Evolutionary conservation across 2,797 vertebrate genomes (phyloP), one percentile per base, ranked within the genome.

Genomic region (Discoglossus pictus): DNA sequence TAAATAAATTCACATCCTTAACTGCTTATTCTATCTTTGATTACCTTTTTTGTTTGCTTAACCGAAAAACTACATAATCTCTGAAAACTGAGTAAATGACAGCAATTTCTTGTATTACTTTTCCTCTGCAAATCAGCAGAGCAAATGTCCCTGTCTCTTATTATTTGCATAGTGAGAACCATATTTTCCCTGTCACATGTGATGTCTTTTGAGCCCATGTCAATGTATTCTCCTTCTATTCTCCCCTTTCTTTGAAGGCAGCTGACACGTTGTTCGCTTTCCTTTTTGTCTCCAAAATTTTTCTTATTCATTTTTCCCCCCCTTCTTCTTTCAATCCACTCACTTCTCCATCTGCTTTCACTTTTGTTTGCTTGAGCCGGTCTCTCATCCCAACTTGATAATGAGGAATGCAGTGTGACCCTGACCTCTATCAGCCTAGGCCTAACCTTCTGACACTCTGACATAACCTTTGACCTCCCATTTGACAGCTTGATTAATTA

Each of bases 401-500:
- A 98, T 99, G 97, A 98, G 96, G 96, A 98, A 99, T 99, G 95
- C 84, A 81, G 93, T 96, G 95, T 97, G 93, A 97, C 96, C 94
- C 96, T 98, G 96, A 98, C 96, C 97, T 95, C 94, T 91, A 93
- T 94, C 93, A 93, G 93, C 92, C 94, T 88, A 88, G 89, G 83
- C 84, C 84, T 93, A 92, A 97, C 96, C 95, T 88, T 93, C 85
- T 93, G 93, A 96, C 94, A 94, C 86, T 82, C 86, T 88, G 89
- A 88, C 87, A 89, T 93, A 93, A 95, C 94, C 93, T 89, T 86
- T 92, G 81, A 91, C 92, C 94, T 88, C 90, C 86, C 90, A 94
- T 97, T 94, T 98, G 97, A 98, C 97, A 98, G 94, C 91, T 98
- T 99, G 97, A 99, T 98, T 98, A 98, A 99, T 98, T 98, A 96